Percentiles rank a stretch among this genome's conserved stretches.
Evolutionary conservation across 2,113 vertebrate species (phyloP).

Genomic region (Colinus virginianus): DNA sequence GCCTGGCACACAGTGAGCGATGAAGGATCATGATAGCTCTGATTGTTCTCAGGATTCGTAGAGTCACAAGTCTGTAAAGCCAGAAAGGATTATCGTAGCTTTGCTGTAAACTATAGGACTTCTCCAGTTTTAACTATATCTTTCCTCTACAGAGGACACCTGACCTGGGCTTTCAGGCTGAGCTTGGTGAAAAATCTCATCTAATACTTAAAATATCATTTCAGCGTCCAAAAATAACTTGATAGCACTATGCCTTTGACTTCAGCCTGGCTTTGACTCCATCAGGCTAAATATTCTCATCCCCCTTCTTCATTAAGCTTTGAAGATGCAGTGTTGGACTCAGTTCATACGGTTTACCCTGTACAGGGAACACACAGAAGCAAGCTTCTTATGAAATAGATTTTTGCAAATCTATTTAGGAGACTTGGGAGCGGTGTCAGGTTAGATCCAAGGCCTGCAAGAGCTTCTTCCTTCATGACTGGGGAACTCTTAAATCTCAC

Average conservation of each 20-base stretch:
- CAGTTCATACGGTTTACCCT: not conserved
- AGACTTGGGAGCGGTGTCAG: not conserved
- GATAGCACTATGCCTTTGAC: not conserved
- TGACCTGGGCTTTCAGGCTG: not conserved
- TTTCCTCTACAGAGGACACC: not conserved
- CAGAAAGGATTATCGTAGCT: not conserved
- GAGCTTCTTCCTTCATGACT: not conserved
- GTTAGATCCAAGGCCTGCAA: not conserved
- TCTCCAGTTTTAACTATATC: not conserved
- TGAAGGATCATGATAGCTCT: fast-evolving
- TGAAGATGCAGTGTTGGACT: not conserved
- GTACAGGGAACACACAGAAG: not conserved
- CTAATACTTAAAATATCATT: not conserved
- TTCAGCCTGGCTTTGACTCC: not conserved
- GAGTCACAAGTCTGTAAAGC: not conserved
- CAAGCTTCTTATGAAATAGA: not conserved
- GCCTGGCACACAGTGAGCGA: not conserved
- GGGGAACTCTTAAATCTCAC: not conserved
- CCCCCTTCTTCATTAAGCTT: not conserved
- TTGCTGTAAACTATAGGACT: not conserved
- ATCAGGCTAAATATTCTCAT: not conserved
- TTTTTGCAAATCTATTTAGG: not conserved
- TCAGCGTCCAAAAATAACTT: not conserved
- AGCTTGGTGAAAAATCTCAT: not conserved
- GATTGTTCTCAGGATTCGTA: not conserved